phyloP scores from a whole-genome alignment of 1,140 invertebrate species.

The Hesperophylax magnus region DNA sequence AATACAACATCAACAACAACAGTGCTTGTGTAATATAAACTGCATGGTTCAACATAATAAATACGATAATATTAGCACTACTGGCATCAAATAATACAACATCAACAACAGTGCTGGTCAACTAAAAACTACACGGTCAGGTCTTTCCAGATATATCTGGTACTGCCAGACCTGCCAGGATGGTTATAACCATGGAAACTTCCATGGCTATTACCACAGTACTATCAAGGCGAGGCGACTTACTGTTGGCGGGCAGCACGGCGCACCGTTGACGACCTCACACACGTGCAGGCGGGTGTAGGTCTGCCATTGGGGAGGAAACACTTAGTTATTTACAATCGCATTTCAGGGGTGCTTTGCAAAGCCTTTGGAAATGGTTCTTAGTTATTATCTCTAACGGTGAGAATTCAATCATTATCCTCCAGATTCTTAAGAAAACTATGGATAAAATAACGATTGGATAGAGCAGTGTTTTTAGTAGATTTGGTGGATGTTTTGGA shows the following conservation, averaged over 20 bases:
- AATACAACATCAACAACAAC: no score
- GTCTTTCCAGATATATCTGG: constrained; percentile 17
- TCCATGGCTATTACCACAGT: neutral
- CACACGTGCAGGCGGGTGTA: constrained; percentile 92
- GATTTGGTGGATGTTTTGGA: no score
- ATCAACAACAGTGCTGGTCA: neutral
- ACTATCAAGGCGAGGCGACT: constrained; percentile 67
- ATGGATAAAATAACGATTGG: no score
- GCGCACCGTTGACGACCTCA: constrained; percentile 84
- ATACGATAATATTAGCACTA: neutral
- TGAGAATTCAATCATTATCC: no score
- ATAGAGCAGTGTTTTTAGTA: no score
- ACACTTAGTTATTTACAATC: constrained; percentile 41
- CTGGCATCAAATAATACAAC: neutral
- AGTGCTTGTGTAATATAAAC: no score
- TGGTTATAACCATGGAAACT: no score
- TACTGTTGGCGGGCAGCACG: constrained; percentile 86
- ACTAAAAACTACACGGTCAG: constrained; percentile 37
- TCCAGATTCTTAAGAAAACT: no score
- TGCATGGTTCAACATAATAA: no score
- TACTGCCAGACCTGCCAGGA: no score
- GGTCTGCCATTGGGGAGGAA: constrained; percentile 73
- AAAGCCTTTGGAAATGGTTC: no score
- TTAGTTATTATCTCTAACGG: no score
- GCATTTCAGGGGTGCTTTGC: neutral